Evolutionary conservation across 64 coral and sea anemone species (phyloP), one percentile per base, ranked within the genome.

Genomic region (Stichodactyla mertensii): DNA sequence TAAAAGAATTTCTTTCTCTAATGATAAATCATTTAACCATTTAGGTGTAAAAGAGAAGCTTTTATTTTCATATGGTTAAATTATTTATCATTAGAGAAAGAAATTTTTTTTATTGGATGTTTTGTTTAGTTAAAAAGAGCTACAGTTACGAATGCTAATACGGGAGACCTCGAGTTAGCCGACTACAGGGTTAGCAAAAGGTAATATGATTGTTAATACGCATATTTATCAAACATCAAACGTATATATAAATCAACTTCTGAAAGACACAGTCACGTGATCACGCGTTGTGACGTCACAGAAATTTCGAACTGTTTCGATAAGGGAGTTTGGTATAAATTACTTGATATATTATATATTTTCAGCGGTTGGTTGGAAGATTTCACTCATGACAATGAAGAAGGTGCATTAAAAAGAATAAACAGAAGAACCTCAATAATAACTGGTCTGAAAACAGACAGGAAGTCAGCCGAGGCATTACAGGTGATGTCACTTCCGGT

Each of bases 111-210:
- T 22, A 66, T 22, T 22, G 3, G 22, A n/a, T 6, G 4, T 66
- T 8, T 19, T 85, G 22, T 61, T 80, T 57, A 91, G 90, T 78
- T 91, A 45, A 61, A 83, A 54, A 91, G 90, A 78, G 90, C 90
- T 9, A 87, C 85, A 27, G 85, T 91, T 11, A 91, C 90, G 15
- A 91, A 91, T 70, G 14, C 78, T n/a, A 18, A 83, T 10, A 91
- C 85, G 0, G 90, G 90, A 12, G 79, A 82, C 6, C 85, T 87
- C 12, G 78, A 91, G 86, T 87, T 91, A 80, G 90, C 90, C 0
- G 85, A 91, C 61, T 91, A 91, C 28, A 87, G 90, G 27, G 84
- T 91, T 10, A 91, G 90, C 18, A 91, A 91, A 86, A 91, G 89
- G 89, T 91, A 86, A 19, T 61, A 6, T 61, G 55, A 7, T 71